Evolutionary conservation across 2,888 invertebrate genomes (phyloP).

Genomic region (Pollenia griseotomentosa): DNA sequence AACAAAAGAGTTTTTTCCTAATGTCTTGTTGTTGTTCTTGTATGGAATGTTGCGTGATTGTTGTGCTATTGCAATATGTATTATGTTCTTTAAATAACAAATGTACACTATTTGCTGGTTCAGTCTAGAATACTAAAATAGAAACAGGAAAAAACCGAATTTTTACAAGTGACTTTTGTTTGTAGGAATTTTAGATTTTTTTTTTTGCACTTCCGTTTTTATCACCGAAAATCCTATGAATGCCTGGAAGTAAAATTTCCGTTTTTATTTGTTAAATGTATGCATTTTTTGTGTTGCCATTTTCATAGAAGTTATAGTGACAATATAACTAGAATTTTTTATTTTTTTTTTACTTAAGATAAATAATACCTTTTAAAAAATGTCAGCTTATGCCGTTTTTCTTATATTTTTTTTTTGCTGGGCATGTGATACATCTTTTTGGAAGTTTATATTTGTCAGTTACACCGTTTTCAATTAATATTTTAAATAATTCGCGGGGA

Average conservation of each 20-base stretch:
- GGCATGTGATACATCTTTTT: not conserved
- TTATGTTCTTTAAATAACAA: conserved; percentile 26
- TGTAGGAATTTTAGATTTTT: not conserved
- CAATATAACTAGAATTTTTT: not conserved
- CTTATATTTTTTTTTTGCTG: not conserved
- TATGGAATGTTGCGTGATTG: not conserved
- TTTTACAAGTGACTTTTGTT: too few species aligned
- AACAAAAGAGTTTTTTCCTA: conserved; percentile 45
- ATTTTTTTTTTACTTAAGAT: not conserved
- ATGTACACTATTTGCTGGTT: conserved; percentile 17
- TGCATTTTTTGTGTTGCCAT: not conserved
- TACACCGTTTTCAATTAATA: not conserved
- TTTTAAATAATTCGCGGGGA: too few species aligned
- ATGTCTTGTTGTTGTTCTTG: not conserved
- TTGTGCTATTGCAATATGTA: not conserved
- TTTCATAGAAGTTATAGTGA: not conserved
- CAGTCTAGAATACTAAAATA: conserved; percentile 9
- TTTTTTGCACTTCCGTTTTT: conserved; percentile 1
- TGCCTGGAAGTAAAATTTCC: conserved; percentile 20
- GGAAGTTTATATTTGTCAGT: not conserved
- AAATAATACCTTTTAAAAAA: conserved; percentile 1
- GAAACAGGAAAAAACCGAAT: not conserved
- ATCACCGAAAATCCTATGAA: conserved; percentile 1
- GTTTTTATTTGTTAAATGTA: conserved; percentile 24
- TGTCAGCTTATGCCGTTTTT: conserved; percentile 6